Evolutionary conservation across 2,113 vertebrate genomes (phyloP), one percentile per base, ranked within the genome.

Genomic region (Oryzias javanicus): DNA sequence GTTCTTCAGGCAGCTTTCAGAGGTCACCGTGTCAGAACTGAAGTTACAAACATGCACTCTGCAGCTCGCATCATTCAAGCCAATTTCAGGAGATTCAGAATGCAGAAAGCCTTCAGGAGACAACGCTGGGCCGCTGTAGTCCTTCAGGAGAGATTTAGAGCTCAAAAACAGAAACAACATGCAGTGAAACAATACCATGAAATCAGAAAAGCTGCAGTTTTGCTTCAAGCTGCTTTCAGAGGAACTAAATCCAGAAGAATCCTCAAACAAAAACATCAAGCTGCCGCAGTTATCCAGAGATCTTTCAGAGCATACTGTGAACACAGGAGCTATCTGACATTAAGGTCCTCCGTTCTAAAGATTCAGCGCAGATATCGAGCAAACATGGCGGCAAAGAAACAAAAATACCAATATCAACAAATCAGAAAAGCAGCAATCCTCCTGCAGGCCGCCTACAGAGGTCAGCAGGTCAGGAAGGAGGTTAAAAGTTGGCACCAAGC

Each of bases 391-490:
- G 64, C 83, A 6, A 89, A 59, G n/a, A 6, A 27, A 4, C 69
- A 92, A 12, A 91, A 14, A 17, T 24, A 85, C 42, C 47, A 66
- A 1, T 94, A 93, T 15, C 69, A 91, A 35, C 25, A 52, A 13
- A 71, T 93, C 27, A 81, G 74, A 53, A 59, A 46, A n/a, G 57
- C 86, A 19, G 78, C 80, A 0, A 0, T 93, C 19, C 60, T 64
- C 60, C 41, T 95, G 4, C 96, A 98, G 65, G 89, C 94, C 0
- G 42, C 76, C 10, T 93, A 78, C 40, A 93, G 93, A 90, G 92
- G 94, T 0, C 5, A 60, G 3, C 82, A 54, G 72, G 82, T 81
- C 16, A 91, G 95, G 47, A 88, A 8, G 25, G 78, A 65, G 3
- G 44, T 94, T 17, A 52, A 17, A 0, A 0, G 0, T 2, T 79